phyloP scores from a whole-genome alignment of 2,113 vertebrate species.

The Proteles cristata region DNA sequence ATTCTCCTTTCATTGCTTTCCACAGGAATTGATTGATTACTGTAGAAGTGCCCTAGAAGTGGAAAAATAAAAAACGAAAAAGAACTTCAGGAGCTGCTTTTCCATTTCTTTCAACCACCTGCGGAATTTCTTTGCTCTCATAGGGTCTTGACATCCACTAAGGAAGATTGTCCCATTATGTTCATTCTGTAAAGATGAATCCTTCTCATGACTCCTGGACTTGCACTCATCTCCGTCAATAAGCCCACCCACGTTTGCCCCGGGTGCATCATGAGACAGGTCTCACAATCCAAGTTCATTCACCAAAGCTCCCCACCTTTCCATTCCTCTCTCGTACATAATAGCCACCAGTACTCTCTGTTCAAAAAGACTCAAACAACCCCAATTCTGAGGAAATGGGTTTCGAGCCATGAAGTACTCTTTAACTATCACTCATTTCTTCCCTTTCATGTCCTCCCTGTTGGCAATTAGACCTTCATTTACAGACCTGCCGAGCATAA shows the following conservation, averaged over 20 bases:
- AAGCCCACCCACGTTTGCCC: accelerated
- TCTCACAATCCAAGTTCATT: neutral
- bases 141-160: neutral
- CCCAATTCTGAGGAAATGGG: neutral
- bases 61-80: neutral
- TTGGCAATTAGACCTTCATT: neutral
- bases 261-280: accelerated
- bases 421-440: neutral
- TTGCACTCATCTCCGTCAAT: neutral
- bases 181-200: neutral
- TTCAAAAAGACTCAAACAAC: neutral
- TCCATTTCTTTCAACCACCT: neutral
- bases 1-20: neutral
- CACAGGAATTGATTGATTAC: neutral
- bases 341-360: too few species aligned
- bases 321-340: neutral
- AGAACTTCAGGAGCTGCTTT: neutral
- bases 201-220: neutral
- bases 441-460: neutral
- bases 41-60: neutral
- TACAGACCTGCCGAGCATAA: neutral
- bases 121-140: neutral
- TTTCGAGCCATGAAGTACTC: neutral
- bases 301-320: accelerated
- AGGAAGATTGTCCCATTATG: neutral